These are phyloP conservation scores for Drosophila melanica DNA, from an alignment of 1,140 invertebrate species.

Conservation along the genomic window DNA sequence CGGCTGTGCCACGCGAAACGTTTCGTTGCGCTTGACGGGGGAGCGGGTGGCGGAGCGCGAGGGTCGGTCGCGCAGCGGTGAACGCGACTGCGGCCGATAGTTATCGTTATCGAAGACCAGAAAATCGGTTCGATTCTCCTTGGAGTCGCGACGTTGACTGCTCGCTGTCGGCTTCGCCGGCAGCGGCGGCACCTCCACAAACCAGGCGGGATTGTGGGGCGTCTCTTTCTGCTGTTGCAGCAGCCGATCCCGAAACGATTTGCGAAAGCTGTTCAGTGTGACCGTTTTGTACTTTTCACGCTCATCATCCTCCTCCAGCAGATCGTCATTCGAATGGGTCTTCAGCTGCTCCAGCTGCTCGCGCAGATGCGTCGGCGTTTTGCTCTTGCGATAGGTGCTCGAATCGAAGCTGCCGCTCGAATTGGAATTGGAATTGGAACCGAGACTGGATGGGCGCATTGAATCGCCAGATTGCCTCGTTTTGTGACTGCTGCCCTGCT, in stretches of 20 bases:
- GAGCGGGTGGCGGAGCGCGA: constrained; percentile 70
- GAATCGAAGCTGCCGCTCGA: constrained; percentile 73
- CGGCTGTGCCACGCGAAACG: constrained; percentile 68
- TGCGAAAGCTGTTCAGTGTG: constrained; percentile 80
- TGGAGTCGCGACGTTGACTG: constrained; percentile 33
- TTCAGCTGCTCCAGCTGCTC: constrained; percentile 79
- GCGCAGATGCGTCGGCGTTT: constrained; percentile 64
- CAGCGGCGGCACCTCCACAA: constrained; percentile 73
- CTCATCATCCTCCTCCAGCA: constrained; percentile 72
- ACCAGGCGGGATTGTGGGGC: constrained; percentile 81
- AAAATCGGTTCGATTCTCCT: constrained; percentile 78
- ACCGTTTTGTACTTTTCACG: constrained; percentile 79
- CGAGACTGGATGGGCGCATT: constrained; percentile 56
- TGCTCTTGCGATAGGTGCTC: constrained; percentile 76
- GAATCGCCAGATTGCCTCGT: constrained; percentile 24
- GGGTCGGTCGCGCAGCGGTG: constrained; percentile 68
- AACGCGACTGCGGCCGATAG: constrained; percentile 76
- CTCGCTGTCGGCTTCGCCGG: constrained; percentile 4
- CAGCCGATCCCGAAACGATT: constrained; percentile 80
- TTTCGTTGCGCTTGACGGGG: constrained; percentile 81
- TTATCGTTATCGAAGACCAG: constrained; percentile 81
- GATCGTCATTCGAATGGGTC: constrained; percentile 66
- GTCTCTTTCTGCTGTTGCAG: constrained; percentile 73
- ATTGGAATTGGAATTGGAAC: constrained; percentile 56
- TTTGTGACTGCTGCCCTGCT: constrained; percentile 61